These are phyloP conservation scores for Phalera bucephala DNA, from an alignment of 2,888 invertebrate species.

Conservation along the genomic window DNA sequence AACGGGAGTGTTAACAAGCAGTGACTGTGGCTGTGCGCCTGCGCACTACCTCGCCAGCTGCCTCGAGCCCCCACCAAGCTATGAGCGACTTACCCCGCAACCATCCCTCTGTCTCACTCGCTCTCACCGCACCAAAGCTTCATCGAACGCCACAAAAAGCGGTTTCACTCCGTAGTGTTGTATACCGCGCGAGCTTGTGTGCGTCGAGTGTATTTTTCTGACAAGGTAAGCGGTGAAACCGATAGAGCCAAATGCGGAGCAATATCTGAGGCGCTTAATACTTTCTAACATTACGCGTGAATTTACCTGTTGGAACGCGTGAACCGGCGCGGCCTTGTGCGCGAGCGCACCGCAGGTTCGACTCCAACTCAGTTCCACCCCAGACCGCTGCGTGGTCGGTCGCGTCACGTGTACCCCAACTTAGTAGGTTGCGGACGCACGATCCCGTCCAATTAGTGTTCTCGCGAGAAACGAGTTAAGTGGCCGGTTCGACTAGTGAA, in stretches of 20 bases:
- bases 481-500: constrained; percentile 75
- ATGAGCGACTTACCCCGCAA: constrained; percentile 65
- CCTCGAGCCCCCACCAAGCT: constrained; percentile 69
- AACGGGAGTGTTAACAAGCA: constrained; percentile 75
- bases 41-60: constrained; percentile 81
- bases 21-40: constrained; percentile 69
- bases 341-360: constrained; percentile 82
- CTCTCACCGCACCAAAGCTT: constrained; percentile 64
- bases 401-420: constrained; percentile 60
- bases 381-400: constrained; percentile 72
- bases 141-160: constrained; percentile 75
- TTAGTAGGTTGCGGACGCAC: constrained; percentile 56
- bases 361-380: constrained; percentile 77
- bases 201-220: constrained; percentile 73
- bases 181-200: constrained; percentile 54
- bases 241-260: constrained; percentile 57
- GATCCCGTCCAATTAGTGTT: constrained; percentile 80
- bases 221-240: constrained; percentile 61
- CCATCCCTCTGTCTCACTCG: constrained; percentile 65
- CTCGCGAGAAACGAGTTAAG: constrained; percentile 81
- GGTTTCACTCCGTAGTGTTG: constrained; percentile 69
- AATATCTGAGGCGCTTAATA: constrained; percentile 56
- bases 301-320: constrained; percentile 85
- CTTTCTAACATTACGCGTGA: constrained; percentile 57
- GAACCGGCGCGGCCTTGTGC: constrained; percentile 84